Evolutionary conservation across 2,888 invertebrate genomes (phyloP), one percentile per base, ranked within the genome.

Genomic region (Tenthredo amoena): DNA sequence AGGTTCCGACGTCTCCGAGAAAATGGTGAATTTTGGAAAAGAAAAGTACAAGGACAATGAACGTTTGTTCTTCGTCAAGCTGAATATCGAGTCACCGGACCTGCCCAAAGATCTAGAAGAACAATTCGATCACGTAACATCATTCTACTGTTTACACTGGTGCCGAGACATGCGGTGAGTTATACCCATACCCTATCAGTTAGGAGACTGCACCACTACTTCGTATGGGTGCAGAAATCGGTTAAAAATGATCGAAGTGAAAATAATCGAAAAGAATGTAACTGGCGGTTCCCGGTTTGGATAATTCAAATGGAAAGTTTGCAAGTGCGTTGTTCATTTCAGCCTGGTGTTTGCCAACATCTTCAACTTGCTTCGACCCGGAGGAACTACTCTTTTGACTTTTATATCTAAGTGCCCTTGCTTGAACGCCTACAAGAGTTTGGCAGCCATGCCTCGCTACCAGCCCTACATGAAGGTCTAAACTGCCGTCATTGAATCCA

Each of bases 111-210:
- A 95, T 31, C 89, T 95, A 74, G 89, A 93, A 21, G 94, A 93
- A 83, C 90, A 93, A 40, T 97, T 96, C 89, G 95, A 96, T 90
- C 96, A 97, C 90, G 95, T 95, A 0, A 95, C 97, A 84, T 97
- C 97, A 0, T 97, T 97, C 91, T 97, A 97, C 91, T 96, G 97
- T 87, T 94, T 98, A 5, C 97, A 97, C 90, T 97, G 97, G 97
- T 95, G 97, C 47, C 95, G 95, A 88, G 95, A 97, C 90, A 96
- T 96, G 92, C 95, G 95, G 96, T 26, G 26, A 26, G 26, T 26
- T 26, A 26, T 26, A 26, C 26, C 26, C 26, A 26, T 26, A 26
- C 26, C 26, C 26, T 26, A 26, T 26, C 26, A 26, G 26, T 26
- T 1, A 26, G 26, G 26, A 26, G 26, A 26, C 26, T 26, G 26